These are phyloP conservation scores for Turnix velox DNA, from an alignment of 2,113 vertebrate species.

Conservation along the genomic window DNA sequence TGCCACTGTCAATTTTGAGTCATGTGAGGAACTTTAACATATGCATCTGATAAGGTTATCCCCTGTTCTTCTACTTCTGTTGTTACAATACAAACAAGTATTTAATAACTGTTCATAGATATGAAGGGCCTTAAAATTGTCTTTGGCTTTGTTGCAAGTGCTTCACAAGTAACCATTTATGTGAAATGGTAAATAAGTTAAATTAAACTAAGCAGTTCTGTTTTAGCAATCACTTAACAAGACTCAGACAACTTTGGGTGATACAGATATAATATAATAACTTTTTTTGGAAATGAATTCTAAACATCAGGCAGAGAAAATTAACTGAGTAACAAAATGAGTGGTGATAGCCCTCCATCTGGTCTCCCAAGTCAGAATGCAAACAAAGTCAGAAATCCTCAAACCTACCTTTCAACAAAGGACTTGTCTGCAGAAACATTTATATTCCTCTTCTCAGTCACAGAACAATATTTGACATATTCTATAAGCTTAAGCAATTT, in stretches of 20 bases:
- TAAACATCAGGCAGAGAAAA: background rate
- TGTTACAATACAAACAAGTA: background rate
- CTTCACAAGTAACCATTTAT: background rate
- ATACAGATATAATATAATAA: background rate
- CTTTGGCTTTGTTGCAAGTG: background rate
- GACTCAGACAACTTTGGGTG: background rate
- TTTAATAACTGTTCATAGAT: background rate
- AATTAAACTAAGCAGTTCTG: background rate
- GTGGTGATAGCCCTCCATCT: background rate
- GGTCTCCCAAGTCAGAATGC: background rate
- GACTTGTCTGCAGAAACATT: background rate
- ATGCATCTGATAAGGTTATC: background rate
- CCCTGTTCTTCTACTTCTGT: background rate
- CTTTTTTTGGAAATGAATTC: background rate
- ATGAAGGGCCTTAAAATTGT: background rate
- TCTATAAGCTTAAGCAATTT: background rate
- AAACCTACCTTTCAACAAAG: background rate
- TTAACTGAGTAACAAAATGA: background rate
- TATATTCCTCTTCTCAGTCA: background rate
- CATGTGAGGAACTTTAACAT: fast-evolving
- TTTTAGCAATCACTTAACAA: background rate
- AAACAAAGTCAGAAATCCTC: background rate
- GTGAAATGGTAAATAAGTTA: background rate
- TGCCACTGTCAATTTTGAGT: background rate
- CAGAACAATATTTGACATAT: background rate